Percentiles rank a stretch among this genome's conserved stretches.
Evolutionary conservation across 2,888 invertebrate species (phyloP).

Genomic region (Frankliniella fusca): DNA sequence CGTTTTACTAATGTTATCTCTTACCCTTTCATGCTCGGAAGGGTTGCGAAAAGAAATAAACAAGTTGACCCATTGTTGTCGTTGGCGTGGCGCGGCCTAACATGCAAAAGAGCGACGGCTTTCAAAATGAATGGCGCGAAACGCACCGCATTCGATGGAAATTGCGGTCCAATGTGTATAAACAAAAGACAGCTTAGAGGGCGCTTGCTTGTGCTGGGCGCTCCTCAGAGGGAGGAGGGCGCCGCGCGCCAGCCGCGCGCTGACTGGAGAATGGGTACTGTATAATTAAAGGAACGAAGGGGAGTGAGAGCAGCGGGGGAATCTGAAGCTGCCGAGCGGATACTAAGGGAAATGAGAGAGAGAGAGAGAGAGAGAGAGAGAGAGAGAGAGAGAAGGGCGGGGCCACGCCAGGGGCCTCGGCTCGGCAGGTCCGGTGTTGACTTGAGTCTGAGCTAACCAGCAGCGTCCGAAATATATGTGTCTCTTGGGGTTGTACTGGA

Average conservation of each 20-base stretch:
- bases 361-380: not conserved
- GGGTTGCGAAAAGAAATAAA: conserved; percentile 1
- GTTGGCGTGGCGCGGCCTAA: not conserved
- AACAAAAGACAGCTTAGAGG: conserved; percentile 4
- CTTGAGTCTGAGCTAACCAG: conserved; percentile 24
- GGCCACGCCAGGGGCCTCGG: not conserved
- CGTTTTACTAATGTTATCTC: conserved; percentile 23
- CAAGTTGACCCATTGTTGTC: conserved; percentile 16
- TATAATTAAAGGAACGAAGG: conserved; percentile 22
- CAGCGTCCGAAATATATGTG: conserved; percentile 24
- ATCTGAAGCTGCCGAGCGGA: conserved; percentile 3
- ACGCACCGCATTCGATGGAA: conserved; percentile 23
- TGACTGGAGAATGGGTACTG: conserved; percentile 21
- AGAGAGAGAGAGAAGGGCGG: conserved; percentile 8
- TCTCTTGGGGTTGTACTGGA: conserved; percentile 26
- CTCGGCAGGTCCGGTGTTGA: conserved; percentile 9
- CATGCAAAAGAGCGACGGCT: conserved; percentile 22
- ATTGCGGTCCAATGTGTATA: conserved; percentile 26
- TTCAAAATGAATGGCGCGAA: not conserved
- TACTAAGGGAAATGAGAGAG: not conserved
- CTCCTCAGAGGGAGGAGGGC: not conserved
- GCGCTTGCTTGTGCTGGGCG: not conserved
- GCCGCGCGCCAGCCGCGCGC: not conserved
- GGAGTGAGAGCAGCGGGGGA: conserved; percentile 6
- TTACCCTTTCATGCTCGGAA: conserved; percentile 8